Base-by-base conservation (phyloP, 2,888 invertebrate genomes). In the Pinctada fucata region DNA sequence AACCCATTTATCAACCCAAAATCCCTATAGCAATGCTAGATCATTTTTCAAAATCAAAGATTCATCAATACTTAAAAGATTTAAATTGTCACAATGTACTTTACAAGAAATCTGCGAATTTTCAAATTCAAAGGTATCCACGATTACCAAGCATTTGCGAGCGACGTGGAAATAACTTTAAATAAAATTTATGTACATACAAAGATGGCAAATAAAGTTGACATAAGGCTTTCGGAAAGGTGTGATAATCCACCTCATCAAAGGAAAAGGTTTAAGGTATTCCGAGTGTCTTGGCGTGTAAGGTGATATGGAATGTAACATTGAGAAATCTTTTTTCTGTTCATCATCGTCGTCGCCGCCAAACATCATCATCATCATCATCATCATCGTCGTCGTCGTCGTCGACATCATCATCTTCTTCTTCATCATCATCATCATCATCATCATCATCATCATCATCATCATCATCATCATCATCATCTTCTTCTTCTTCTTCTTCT, bases 181-280 rank as follows among this genome's bases (percentile, higher is more conserved):
- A 74, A 64, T 74, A 50, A 66, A 74, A 74, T 74, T 74, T 74
- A 74, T 74, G 74, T 74, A 74, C 74, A 74, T 66, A 74, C 51
- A 64, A 50, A 31, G 74, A 74, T 66, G 51, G 63, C 3, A 16
- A 6, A 48, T 66, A 49, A 49, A 31, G 66, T 74, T 66, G 67
- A 74, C 74, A 66, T 74, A 63, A 50, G 66, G 66, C 51, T 66
- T 65, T 16, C 10, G 49, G 48, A 76, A 72, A 77, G 76, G 76
- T 77, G 76, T 67, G 76, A 77, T 77, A 77, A 77, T 50, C 50
- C 48, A 16, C 6, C 52, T n/a, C 76, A 77, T 77, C 76, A 77
- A 77, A 77, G 76, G 67, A 66, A 50, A n/a, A 3, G 31, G 51
- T 3, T 10, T 66, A 51, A 50, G 13, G 13, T 58, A 13, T 58